A percentile compares a stretch with the other conserved stretches of the same genome.
These are phyloP conservation scores for Coenonympha arcania DNA, from an alignment of 2,888 invertebrate genomes.

Conservation along the genomic window DNA sequence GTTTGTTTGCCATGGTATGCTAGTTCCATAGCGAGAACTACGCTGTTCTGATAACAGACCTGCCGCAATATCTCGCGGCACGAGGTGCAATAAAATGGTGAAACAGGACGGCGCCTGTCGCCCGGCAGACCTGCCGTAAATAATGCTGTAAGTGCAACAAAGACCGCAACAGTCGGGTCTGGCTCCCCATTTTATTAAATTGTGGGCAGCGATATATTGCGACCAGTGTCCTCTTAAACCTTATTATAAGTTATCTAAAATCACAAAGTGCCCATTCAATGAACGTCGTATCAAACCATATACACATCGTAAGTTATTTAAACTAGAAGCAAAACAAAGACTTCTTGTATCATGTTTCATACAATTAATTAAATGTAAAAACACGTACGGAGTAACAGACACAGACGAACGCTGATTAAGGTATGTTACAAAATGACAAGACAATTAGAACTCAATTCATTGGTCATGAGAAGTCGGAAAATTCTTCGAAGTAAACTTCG, in stretches of 20 bases:
- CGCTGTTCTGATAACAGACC: too few relatives aligned
- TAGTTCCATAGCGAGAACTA: too few relatives aligned
- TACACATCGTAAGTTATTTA: too few relatives aligned
- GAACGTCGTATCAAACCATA: conserved; percentile 22
- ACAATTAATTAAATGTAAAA: conserved; percentile 36
- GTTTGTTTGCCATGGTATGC: too few relatives aligned
- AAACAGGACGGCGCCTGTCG: too few relatives aligned
- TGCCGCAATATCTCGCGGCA: too few relatives aligned
- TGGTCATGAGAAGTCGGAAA: neutral
- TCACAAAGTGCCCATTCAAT: conserved; percentile 18
- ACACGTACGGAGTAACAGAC: conserved; percentile 33
- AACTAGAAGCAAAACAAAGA: conserved; percentile 24
- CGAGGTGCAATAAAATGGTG: neutral
- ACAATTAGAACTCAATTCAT: conserved; percentile 4
- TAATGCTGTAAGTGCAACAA: too few relatives aligned
- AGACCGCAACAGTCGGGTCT: too few relatives aligned
- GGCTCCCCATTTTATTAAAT: too few relatives aligned
- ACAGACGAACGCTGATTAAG: conserved; percentile 45
- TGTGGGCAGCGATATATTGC: neutral
- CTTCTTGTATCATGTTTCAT: conserved; percentile 29
- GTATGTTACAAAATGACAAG: conserved; percentile 29
- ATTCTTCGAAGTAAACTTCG: neutral
- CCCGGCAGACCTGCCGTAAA: too few relatives aligned
- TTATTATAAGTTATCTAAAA: conserved; percentile 1
- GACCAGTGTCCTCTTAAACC: neutral